Evolutionary conservation across 2,113 vertebrate genomes (phyloP).

Genomic region (Microtus oregoni): DNA sequence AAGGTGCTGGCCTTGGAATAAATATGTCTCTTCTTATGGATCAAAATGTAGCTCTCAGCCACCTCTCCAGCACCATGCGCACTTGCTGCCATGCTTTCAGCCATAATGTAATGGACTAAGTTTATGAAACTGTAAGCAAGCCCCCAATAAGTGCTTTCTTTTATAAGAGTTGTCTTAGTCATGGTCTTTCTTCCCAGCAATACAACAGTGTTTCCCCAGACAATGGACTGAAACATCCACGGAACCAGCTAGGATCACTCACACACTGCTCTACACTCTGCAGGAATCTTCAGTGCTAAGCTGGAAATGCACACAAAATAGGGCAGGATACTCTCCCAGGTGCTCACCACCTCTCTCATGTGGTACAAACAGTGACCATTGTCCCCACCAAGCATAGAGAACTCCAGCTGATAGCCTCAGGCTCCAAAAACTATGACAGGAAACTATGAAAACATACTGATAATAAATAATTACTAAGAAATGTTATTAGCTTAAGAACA

Average conservation of each 20-base stretch:
- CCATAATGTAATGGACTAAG: not conserved
- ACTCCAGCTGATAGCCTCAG: no score
- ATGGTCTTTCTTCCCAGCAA: not conserved
- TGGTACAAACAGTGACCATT: not conserved
- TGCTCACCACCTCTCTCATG: not conserved
- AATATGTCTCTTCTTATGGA: not conserved
- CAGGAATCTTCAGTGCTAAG: not conserved
- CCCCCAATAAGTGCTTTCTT: not conserved
- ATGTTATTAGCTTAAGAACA: not conserved
- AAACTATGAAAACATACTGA: not conserved
- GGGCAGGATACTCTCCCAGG: not conserved
- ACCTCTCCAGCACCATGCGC: not conserved
- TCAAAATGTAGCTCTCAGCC: not conserved
- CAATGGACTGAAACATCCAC: not conserved
- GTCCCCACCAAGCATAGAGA: not conserved
- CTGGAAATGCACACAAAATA: not conserved
- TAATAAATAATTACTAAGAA: not conserved
- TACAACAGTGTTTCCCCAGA: not conserved
- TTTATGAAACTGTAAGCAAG: not conserved
- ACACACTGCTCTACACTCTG: not conserved
- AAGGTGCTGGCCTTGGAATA: not conserved
- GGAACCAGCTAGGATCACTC: not conserved
- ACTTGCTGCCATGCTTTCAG: not conserved
- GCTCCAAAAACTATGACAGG: not conserved
- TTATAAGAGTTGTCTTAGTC: not conserved